Evolutionary conservation across 2,113 vertebrate species (phyloP), one percentile per base, ranked within the genome.

Genomic region (Podocnemis expansa): DNA sequence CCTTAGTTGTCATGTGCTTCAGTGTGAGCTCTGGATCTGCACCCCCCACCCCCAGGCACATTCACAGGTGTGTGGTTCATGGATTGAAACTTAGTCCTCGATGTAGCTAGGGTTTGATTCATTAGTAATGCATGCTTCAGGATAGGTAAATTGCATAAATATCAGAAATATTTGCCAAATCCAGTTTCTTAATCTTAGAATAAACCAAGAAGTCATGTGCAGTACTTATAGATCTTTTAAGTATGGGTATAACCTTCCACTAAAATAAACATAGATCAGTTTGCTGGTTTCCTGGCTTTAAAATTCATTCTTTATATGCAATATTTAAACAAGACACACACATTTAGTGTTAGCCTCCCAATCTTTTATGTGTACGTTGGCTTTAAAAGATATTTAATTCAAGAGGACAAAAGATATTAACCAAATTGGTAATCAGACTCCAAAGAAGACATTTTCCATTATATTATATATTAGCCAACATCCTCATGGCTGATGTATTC

Each of bases 181-280:
- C 49, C 54, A 83, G 85, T 16, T 85, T 93, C 80, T 93, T 90
- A 85, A 60, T 70, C 82, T 38, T 80, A 45, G n/a, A 91, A 96
- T 87, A 94, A 93, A 93, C 93, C 80, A 94, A 87, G 91, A 14
- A 5, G 11, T 56, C 82, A 85, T 90, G 79, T 63, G 60, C 89
- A 54, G 38, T 5, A 81, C 54, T 89, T 73, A 47, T 52, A 91
- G 63, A 47, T 78, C 9, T 82, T n/a, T 89, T 78, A 63, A 91
- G 82, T 82, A 81, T 70, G 84, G 52, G 82, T 19, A 27, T 41
- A 70, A 29, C 78, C 49, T 90, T 87, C 81, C 25, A 47, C 84
- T 56, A 79, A 91, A 93, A 85, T 31, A 56, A 94, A 47, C n/a
- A 25, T 17, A 73, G 54, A 41, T 63, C 0, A 0, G 87, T 95